These are phyloP conservation scores for Mesembrinibis cayennensis DNA, from an alignment of 2,113 vertebrate species.

Conservation along the genomic window DNA sequence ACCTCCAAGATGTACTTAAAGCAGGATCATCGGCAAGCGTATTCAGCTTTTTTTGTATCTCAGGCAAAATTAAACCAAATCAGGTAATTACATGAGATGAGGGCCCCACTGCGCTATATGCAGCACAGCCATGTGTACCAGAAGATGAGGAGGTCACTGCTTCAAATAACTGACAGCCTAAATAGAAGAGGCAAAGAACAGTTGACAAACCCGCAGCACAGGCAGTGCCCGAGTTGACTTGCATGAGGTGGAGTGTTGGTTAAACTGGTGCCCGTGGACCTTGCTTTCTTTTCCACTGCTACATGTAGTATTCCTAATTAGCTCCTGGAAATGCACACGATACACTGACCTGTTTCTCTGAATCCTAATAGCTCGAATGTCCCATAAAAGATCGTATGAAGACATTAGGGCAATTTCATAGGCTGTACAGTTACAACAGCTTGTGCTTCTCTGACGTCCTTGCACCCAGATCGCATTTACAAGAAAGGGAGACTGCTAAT, in stretches of 20 bases:
- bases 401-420: not conserved
- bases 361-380: not conserved
- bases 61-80: not conserved
- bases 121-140: not conserved
- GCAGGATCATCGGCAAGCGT: not conserved
- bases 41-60: not conserved
- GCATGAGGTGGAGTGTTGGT: not conserved
- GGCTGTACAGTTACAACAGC: not conserved
- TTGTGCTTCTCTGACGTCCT: not conserved
- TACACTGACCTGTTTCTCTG: not conserved
- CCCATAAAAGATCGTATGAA: not conserved
- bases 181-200: not conserved
- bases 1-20: not conserved
- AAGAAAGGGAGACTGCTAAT: not conserved
- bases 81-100: not conserved
- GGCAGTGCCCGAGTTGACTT: not conserved
- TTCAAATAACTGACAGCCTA: not conserved
- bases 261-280: not conserved
- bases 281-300: not conserved
- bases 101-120: not conserved
- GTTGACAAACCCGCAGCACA: not conserved
- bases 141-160: not conserved
- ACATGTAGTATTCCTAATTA: not conserved
- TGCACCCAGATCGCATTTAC: not conserved
- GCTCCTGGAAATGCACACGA: fast-evolving